Evolutionary conservation across 2,888 invertebrate species (phyloP).

Genomic region (Ormyrus thymus): DNA sequence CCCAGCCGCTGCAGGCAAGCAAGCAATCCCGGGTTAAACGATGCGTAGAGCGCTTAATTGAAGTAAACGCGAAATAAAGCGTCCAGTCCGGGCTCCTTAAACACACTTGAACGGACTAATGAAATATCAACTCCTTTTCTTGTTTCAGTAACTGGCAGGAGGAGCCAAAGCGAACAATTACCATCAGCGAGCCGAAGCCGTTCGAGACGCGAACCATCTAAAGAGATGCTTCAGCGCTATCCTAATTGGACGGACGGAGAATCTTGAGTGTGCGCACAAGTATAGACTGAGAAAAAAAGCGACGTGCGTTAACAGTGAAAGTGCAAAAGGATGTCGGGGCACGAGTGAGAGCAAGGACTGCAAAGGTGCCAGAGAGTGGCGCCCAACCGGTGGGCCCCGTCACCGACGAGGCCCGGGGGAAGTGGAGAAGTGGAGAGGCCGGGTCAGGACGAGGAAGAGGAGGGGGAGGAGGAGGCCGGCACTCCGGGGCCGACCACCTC

Average conservation of each 20-base stretch:
- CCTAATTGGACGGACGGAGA: conserved; percentile 68
- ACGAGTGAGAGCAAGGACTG: background rate
- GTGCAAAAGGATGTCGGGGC: background rate
- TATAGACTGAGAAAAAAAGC: background rate
- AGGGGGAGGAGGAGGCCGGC: conserved; percentile 12
- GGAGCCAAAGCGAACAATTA: background rate
- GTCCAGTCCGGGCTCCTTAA: conserved; percentile 34
- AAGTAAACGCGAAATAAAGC: conserved; percentile 60
- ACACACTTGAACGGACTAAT: conserved; percentile 45
- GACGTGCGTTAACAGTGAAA: background rate
- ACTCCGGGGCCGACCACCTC: conserved; percentile 49
- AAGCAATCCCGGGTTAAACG: conserved; percentile 14
- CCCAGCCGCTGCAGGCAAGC: too few species aligned
- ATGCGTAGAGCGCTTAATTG: conserved; percentile 38
- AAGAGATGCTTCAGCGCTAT: conserved; percentile 28
- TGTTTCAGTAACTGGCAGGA: conserved; percentile 48
- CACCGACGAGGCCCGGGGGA: background rate
- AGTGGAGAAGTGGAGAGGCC: background rate
- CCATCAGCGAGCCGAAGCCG: conserved; percentile 11
- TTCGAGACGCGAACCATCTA: conserved; percentile 41
- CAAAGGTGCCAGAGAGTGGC: background rate
- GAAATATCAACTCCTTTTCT: conserved; percentile 36
- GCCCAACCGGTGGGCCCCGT: background rate
- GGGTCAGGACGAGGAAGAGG: background rate
- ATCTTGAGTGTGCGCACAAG: conserved; percentile 31